Percentiles rank a stretch among this genome's conserved stretches.
These are phyloP conservation scores for Nymphicus hollandicus DNA, from an alignment of 2,113 vertebrate genomes.

Conservation along the genomic window DNA sequence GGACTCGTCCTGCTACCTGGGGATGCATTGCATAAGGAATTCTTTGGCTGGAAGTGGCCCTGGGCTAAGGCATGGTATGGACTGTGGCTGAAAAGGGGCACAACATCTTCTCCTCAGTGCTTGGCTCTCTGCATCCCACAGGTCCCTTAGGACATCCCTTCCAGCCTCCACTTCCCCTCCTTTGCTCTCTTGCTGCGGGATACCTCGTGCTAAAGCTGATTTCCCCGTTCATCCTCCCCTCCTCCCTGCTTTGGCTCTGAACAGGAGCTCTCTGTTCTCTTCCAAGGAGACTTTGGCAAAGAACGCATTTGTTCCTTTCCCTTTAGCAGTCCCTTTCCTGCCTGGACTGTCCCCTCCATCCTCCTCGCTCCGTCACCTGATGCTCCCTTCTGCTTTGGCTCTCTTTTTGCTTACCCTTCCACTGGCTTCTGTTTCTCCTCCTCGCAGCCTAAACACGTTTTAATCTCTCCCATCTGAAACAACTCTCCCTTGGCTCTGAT, in stretches of 20 bases:
- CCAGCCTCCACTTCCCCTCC: neutral
- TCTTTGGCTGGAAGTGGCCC: neutral
- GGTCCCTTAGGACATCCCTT: neutral
- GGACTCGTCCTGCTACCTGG: neutral
- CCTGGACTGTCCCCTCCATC: neutral
- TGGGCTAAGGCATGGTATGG: neutral
- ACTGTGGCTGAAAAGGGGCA: neutral
- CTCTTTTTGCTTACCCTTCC: neutral
- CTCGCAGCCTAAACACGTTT: neutral
- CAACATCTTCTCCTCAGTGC: neutral
- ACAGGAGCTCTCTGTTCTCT: neutral
- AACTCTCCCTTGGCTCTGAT: neutral
- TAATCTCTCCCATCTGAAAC: conserved; percentile 50
- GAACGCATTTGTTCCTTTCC: neutral
- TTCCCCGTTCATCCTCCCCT: neutral
- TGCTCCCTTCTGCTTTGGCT: conserved; percentile 15
- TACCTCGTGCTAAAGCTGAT: neutral
- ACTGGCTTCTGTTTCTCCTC: neutral
- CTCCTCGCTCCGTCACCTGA: neutral
- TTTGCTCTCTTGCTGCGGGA: neutral
- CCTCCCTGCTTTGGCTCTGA: neutral
- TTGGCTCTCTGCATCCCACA: neutral
- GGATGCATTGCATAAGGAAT: neutral
- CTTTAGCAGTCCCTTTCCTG: neutral
- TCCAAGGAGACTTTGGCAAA: conserved; percentile 3